Percentiles rank a stretch among this genome's conserved stretches.
These are phyloP conservation scores for Drosophila multiciliata DNA, from an alignment of 2,888 invertebrate species.

Conservation along the genomic window DNA sequence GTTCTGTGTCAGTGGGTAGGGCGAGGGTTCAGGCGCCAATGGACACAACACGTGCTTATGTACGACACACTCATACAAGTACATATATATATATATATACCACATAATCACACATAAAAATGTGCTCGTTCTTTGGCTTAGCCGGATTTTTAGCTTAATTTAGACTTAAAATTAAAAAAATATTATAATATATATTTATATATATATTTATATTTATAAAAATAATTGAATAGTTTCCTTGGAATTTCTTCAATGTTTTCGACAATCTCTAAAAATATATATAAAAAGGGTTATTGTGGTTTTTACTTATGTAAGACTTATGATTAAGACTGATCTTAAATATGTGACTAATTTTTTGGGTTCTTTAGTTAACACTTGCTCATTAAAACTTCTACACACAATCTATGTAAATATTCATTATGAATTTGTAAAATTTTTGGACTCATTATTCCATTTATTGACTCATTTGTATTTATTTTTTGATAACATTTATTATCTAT, in stretches of 20 bases:
- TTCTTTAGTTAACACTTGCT: neutral
- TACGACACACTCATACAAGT: constrained; percentile 5
- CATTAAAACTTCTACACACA: neutral
- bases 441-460: neutral
- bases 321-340: neutral
- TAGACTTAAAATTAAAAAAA: neutral
- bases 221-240: neutral
- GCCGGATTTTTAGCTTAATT: constrained; percentile 4
- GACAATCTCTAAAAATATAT: neutral
- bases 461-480: neutral
- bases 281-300: neutral
- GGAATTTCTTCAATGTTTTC: neutral
- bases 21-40: constrained; percentile 42
- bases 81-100: neutral
- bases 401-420: neutral
- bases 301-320: neutral
- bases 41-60: constrained; percentile 39
- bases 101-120: neutral
- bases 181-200: neutral
- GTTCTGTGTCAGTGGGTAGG: neutral
- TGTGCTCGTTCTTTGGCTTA: neutral
- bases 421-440: neutral
- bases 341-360: neutral
- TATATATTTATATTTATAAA: neutral
- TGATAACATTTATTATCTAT: constrained; percentile 1